Evolutionary conservation across 2,797 vertebrate genomes (phyloP), one percentile per base, ranked within the genome.

Genomic region (Caiman crocodilus): DNA sequence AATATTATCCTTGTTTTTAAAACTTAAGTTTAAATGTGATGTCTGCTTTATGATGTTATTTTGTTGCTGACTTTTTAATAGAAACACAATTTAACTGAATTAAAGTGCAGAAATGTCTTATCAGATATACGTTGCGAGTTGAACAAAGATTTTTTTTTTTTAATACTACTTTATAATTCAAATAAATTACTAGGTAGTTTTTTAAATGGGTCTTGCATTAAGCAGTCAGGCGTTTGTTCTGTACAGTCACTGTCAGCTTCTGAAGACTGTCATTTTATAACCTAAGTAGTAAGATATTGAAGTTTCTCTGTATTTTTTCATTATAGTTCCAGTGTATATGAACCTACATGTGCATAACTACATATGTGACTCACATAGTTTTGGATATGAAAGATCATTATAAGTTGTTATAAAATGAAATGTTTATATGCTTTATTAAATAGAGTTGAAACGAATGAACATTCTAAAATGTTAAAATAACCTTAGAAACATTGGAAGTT

Each of bases 301-400:
- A 64, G 28, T 16, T 79, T 94, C 91, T 82, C 35, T 71, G 35
- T 28, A 26, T 50, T 42, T 14, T 50, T 23, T 50, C 42, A 73
- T 32, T 73, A 50, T 50, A 14, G 25, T 73, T 21, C 32, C 23
- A 71, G 76, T 89, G 74, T 32, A 77, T 75, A n/a, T 88, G 85
- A 90, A 30, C 63, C 50, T 69, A 85, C 4, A 26, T 87, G 20
- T 86, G 26, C 50, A 2, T 89, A 89, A 90, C 87, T 69, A 90
- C 42, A 89, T 1, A 87, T 56, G 84, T 57, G 30, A 76, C 78
- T 50, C 87, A 76, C 4, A 42, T 0, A 3, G 73, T 87, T 84
- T 84, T 84, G 64, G 67, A 95, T 69, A 85, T 94, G 82, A 94
- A 84, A 94, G 79, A 56, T 80, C 78, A 55, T 71, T 85, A 0